Conservation (phyloP, 1,140 invertebrate species). For the Drosophila nannoptera region DNA sequence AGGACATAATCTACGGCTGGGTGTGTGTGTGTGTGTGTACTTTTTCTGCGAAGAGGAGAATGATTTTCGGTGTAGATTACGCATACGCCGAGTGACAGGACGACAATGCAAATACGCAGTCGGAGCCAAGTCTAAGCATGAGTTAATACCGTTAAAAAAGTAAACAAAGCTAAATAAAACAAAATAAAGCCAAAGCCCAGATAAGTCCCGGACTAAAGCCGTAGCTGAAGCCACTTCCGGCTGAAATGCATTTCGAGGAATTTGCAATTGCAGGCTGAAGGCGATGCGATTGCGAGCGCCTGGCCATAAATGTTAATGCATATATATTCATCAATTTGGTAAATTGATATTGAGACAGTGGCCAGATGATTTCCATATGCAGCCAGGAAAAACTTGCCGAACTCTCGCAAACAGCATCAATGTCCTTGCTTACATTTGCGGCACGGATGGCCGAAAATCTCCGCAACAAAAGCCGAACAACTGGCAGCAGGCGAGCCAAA, state of each 20-base stretch:
- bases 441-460: constrained; percentile 42
- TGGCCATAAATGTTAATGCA: constrained; percentile 5
- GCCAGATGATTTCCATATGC: background rate
- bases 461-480: constrained; percentile 39
- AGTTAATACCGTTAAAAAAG: constrained; percentile 68
- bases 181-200: constrained; percentile 37
- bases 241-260: constrained; percentile 72
- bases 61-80: constrained; percentile 36
- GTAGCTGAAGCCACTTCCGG: constrained; percentile 66
- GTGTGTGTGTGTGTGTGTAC: constrained; percentile 1
- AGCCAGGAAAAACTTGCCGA: background rate
- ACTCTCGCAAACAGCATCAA: constrained; percentile 58
- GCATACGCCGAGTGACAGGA: constrained; percentile 26
- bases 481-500: constrained; percentile 49
- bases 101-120: constrained; percentile 11
- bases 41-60: constrained; percentile 45
- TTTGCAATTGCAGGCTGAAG: constrained; percentile 60
- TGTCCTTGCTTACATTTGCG: constrained; percentile 64
- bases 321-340: background rate
- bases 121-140: constrained; percentile 36
- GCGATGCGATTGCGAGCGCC: constrained; percentile 27
- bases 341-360: too few species aligned
- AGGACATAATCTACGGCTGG: background rate
- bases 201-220: too few species aligned
- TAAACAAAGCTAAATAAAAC: constrained; percentile 46